Percentiles rank a stretch among this genome's conserved stretches.
Conservation (phyloP, 2,888 invertebrate species). For the Eristalinus sepulchralis region DNA sequence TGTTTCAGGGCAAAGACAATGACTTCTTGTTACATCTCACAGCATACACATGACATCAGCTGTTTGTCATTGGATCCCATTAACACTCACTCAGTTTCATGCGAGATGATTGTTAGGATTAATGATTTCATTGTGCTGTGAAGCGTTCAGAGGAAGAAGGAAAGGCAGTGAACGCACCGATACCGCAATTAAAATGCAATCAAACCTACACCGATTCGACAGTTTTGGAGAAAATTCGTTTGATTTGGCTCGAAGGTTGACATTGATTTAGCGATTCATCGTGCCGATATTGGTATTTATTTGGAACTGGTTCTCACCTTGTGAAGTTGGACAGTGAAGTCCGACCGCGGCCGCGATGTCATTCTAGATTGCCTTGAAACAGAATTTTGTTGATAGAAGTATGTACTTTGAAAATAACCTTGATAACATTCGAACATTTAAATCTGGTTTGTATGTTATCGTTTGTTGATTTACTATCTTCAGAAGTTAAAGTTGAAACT, state of each 20-base stretch:
- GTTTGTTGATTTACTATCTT: not conserved
- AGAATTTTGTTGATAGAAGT: not conserved
- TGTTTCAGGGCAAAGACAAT: not conserved
- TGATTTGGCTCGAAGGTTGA: not conserved
- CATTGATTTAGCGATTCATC: not conserved
- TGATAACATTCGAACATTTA: not conserved
- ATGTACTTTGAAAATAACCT: not conserved
- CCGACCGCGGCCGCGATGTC: not conserved
- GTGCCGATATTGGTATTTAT: not conserved
- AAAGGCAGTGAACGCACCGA: not conserved
- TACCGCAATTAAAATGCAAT: conserved; percentile 10
- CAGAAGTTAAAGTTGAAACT: not conserved
- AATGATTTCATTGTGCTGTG: not conserved
- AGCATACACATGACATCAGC: not conserved
- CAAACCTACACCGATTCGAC: not conserved
- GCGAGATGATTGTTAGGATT: not conserved
- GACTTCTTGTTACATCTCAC: not conserved
- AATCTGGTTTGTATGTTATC: not conserved
- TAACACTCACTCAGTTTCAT: not conserved
- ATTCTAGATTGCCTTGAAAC: not conserved
- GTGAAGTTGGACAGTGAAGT: not conserved
- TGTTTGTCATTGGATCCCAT: not conserved
- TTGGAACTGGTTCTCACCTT: not conserved
- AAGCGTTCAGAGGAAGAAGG: not conserved
- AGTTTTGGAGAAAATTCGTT: not conserved